Percentiles rank a stretch among this genome's conserved stretches.
These are phyloP conservation scores for Cuniculus paca DNA, from an alignment of 2,797 vertebrate genomes.

Conservation along the genomic window DNA sequence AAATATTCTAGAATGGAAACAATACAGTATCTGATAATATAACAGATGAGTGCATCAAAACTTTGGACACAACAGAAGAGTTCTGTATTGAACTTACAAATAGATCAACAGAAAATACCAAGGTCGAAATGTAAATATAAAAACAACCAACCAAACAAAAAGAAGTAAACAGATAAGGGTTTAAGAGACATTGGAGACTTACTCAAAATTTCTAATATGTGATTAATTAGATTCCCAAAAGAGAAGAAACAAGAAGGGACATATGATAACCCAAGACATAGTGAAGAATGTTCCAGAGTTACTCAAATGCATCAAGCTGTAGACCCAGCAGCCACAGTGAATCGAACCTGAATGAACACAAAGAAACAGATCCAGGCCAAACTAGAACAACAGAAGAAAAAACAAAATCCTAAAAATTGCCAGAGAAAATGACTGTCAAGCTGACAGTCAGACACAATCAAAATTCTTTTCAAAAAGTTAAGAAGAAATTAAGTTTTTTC, in stretches of 20 bases:
- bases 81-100: not conserved
- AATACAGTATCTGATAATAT: not conserved
- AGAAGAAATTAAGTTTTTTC: not conserved
- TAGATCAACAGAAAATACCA: not conserved
- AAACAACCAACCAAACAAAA: not conserved
- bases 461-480: not conserved
- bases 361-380: not conserved
- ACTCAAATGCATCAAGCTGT: not conserved
- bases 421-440: not conserved
- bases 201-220: not conserved
- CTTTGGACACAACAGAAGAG: not conserved
- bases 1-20: slow-evolving; percentile 5
- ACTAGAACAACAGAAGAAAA: not conserved
- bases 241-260: not conserved
- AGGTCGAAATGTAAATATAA: not conserved
- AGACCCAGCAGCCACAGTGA: not conserved
- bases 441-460: not conserved
- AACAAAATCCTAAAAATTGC: not conserved
- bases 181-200: not conserved
- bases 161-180: not conserved
- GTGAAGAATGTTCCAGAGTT: not conserved
- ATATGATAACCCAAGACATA: not conserved
- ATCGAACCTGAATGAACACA: not conserved
- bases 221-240: not conserved
- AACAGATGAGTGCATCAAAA: not conserved